Conservation (phyloP, 2,797 vertebrate genomes). For the Percopsis omiscomaycus region DNA sequence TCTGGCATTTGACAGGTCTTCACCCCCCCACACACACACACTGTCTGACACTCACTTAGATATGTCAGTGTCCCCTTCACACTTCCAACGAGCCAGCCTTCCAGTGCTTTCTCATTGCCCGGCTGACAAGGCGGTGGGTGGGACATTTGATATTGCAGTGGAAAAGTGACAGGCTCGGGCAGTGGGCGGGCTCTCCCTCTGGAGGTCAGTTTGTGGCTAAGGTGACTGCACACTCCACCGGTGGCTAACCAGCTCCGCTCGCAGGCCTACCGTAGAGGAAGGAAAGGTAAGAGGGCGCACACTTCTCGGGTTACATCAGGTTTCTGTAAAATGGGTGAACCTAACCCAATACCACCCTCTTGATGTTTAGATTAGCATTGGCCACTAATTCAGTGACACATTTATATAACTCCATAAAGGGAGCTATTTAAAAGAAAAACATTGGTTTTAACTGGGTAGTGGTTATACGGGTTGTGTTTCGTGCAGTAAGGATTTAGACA, state of each 20-base stretch:
- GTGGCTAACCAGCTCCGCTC: slow-evolving; percentile 24
- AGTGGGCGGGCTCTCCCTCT: slow-evolving; percentile 4
- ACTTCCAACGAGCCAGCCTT: neutral
- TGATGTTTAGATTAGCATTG: no score
- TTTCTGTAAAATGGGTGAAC: neutral
- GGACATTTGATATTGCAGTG: slow-evolving; percentile 40
- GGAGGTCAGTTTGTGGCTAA: slow-evolving; percentile 41
- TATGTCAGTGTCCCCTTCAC: slow-evolving; percentile 25
- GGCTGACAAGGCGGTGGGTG: slow-evolving; percentile 23
- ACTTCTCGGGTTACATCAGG: neutral
- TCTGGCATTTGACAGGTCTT: no score
- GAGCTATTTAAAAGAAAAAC: no score
- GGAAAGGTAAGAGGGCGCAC: slow-evolving; percentile 28
- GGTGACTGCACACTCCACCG: slow-evolving; percentile 20
- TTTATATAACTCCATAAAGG: no score
- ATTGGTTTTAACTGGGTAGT: no score
- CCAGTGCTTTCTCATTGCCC: slow-evolving; percentile 11
- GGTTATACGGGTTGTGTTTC: no score
- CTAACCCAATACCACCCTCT: no score
- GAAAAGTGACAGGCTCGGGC: slow-evolving; percentile 1
- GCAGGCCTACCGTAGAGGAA: slow-evolving; percentile 10
- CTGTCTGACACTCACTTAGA: slow-evolving; percentile 16
- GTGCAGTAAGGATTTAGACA: no score
- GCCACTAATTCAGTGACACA: no score
- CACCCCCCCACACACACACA: slow-evolving; percentile 10